Conservation (phyloP, 2,888 invertebrate genomes). For the Geophilus truncorum region DNA sequence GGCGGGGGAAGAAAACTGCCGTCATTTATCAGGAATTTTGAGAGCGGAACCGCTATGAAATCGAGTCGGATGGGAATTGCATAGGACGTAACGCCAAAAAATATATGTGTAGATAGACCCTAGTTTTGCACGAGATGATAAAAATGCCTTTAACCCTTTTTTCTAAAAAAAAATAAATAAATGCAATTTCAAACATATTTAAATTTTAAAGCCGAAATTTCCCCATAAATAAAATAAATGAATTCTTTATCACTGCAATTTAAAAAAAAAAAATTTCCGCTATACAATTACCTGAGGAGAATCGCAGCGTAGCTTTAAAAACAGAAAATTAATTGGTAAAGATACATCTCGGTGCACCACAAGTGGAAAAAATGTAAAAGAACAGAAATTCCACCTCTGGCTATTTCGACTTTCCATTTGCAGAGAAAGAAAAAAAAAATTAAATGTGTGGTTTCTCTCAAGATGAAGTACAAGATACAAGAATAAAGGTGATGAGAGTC, state of each 20-base stretch:
- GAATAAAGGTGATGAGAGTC: background rate
- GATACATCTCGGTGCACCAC: background rate
- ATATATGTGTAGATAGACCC: background rate
- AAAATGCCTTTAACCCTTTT: too few species aligned
- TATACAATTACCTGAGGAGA: background rate
- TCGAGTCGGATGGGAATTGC: background rate
- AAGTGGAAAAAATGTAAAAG: background rate
- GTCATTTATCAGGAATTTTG: background rate
- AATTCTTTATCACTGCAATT: background rate
- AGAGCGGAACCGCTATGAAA: background rate
- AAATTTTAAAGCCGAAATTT: background rate
- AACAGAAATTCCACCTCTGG: background rate
- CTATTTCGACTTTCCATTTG: background rate
- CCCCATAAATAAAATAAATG: too few species aligned
- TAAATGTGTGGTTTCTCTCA: background rate
- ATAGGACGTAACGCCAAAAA: background rate
- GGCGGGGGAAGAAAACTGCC: constrained; percentile 2
- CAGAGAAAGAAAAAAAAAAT: background rate
- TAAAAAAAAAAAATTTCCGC: too few species aligned
- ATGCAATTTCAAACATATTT: too few species aligned
- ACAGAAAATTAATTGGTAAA: background rate
- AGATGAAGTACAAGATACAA: background rate
- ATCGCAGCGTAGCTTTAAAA: background rate
- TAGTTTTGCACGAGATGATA: too few species aligned
- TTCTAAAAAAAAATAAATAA: background rate